Evolutionary conservation across 30 jellyfish, hydroid and myxozoan species (phyloP).

Genomic region (Pseudorhiza aurosa): DNA sequence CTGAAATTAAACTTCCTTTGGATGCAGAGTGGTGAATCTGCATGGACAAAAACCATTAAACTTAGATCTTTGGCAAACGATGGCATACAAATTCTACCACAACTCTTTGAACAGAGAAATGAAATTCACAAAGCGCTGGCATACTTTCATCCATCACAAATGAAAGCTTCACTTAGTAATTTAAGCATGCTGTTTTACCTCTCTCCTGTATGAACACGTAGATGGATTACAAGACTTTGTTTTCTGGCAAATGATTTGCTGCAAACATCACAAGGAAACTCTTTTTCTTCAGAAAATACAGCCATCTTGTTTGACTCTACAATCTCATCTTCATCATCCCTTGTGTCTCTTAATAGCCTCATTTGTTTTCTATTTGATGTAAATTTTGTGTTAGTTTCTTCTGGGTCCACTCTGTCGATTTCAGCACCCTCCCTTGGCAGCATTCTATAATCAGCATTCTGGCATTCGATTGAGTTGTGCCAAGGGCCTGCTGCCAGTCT

Average conservation of each 20-base stretch:
- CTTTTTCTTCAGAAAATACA: background rate
- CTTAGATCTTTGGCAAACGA: too few relatives aligned
- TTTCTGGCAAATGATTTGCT: slow-evolving; percentile 1
- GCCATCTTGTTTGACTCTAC: background rate
- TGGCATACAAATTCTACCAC: too few relatives aligned
- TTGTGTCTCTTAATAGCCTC: background rate
- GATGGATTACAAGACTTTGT: slow-evolving; percentile 8
- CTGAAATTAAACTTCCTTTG: too few relatives aligned
- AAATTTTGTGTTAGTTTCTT: background rate
- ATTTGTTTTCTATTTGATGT: background rate
- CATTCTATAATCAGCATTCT: background rate
- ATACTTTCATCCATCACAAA: too few relatives aligned
- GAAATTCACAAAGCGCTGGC: background rate
- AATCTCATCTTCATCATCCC: background rate
- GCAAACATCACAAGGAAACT: background rate
- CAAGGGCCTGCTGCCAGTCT: background rate
- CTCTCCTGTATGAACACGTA: slow-evolving; percentile 25
- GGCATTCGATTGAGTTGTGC: too few relatives aligned
- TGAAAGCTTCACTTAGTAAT: background rate
- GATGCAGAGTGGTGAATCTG: too few relatives aligned
- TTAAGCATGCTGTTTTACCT: background rate
- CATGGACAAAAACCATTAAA: too few relatives aligned
- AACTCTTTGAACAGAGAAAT: too few relatives aligned
- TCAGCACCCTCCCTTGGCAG: background rate
- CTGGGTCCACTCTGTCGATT: background rate